Evolutionary conservation across 92 coral and sea anemone species (phyloP).

Genomic region (Isaurus tuberculatus): DNA sequence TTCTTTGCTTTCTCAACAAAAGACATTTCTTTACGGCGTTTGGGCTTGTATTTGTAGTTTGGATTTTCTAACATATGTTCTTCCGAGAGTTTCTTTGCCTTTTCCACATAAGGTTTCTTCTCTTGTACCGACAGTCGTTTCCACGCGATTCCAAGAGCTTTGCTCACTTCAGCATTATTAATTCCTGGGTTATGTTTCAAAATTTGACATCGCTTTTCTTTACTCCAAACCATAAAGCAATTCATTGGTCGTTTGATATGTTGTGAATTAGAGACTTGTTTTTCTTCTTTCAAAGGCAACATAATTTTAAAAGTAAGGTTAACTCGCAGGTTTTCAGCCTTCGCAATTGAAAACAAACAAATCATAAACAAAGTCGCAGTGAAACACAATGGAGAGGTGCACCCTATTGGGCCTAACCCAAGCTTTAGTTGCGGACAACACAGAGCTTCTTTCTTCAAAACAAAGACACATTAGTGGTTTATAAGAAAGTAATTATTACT

Average conservation of each 20-base stretch:
- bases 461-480: constrained; percentile 38
- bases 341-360: neutral
- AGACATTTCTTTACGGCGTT: constrained; percentile 51
- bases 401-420: constrained; percentile 29
- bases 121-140: constrained; percentile 72
- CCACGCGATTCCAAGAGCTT: constrained; percentile 86
- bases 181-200: constrained; percentile 84
- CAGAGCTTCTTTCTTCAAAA: constrained; percentile 40
- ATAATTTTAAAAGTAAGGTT: neutral
- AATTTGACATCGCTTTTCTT: constrained; percentile 85
- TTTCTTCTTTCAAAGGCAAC: constrained; percentile 25
- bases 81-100: constrained; percentile 71
- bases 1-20: constrained; percentile 21
- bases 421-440: constrained; percentile 33
- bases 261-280: constrained; percentile 21
- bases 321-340: neutral
- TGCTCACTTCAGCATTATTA: constrained; percentile 86
- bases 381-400: constrained; percentile 28
- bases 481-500: constrained; percentile 34
- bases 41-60: constrained; percentile 82
- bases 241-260: constrained; percentile 90
- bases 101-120: constrained; percentile 83
- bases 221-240: constrained; percentile 94
- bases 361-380: constrained; percentile 1
- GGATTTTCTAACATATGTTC: constrained; percentile 75